A percentile compares a stretch with the other conserved stretches of the same genome.
phyloP scores from a whole-genome alignment of 2,888 invertebrate genomes.

The Drosophila antonietae region DNA sequence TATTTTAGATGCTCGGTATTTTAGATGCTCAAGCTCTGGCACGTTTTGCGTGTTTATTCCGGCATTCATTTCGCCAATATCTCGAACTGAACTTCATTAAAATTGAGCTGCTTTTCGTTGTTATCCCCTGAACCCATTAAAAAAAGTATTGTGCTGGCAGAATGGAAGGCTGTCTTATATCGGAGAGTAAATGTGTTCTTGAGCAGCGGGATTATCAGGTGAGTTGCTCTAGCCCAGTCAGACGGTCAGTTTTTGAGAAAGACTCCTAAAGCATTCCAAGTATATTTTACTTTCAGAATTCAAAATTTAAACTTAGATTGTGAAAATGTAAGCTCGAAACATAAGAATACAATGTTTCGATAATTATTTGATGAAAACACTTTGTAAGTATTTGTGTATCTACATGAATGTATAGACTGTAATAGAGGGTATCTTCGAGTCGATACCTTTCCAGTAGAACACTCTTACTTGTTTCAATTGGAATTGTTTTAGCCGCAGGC shows the following conservation, averaged over 20 bases:
- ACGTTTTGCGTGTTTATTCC: conserved; percentile 54
- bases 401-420: neutral
- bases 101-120: conserved; percentile 28
- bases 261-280: too few species aligned
- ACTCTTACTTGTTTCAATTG: conserved; percentile 30
- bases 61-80: conserved; percentile 34
- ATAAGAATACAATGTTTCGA: neutral
- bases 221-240: too few species aligned
- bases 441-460: neutral
- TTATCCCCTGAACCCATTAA: conserved; percentile 1
- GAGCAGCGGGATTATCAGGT: too few species aligned
- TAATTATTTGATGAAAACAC: too few species aligned
- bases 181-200: neutral
- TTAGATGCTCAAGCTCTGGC: conserved; percentile 38
- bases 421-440: neutral
- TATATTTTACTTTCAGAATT: too few species aligned
- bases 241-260: too few species aligned
- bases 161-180: neutral
- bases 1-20: neutral
- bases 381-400: neutral
- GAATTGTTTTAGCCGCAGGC: conserved; percentile 30
- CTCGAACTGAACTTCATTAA: conserved; percentile 32
- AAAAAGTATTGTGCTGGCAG: too few species aligned
- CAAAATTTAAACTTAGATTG: neutral
- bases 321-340: neutral